These are phyloP conservation scores for Nothocercus julius DNA, from an alignment of 2,113 vertebrate genomes.

Conservation along the genomic window DNA sequence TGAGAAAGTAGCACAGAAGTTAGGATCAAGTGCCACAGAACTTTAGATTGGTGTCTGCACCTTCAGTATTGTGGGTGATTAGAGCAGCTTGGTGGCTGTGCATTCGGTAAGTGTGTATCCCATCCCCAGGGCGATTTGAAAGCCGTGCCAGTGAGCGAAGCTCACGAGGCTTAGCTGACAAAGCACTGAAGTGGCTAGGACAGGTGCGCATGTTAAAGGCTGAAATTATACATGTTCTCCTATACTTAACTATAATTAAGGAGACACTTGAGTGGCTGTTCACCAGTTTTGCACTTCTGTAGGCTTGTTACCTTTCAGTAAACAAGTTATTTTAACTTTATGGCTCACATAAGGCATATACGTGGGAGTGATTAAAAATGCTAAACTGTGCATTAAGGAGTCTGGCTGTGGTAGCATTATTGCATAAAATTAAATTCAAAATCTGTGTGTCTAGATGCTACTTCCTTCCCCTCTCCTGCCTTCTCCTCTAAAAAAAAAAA, in stretches of 20 bases:
- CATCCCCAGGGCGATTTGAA: not conserved
- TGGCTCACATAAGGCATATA: not conserved
- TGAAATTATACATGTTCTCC: constrained; percentile 26
- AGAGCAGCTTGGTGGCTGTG: not conserved
- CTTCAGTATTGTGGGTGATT: not conserved
- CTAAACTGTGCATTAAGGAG: not conserved
- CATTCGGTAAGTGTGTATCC: not conserved
- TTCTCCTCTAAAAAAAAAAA: not conserved
- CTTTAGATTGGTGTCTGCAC: not conserved
- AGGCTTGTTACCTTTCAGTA: not conserved
- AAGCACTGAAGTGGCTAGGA: not conserved
- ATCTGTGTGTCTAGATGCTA: not conserved
- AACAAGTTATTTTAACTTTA: not conserved
- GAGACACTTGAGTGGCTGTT: not conserved
- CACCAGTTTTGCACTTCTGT: not conserved
- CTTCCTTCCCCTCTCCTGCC: not conserved
- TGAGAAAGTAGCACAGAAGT: not conserved
- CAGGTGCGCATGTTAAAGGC: not conserved
- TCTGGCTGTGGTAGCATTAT: not conserved
- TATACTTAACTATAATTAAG: constrained; percentile 43
- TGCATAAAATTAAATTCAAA: not conserved
- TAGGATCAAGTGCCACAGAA: not conserved
- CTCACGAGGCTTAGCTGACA: not conserved
- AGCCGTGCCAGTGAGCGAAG: not conserved
- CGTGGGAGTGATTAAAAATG: not conserved